Percentiles rank a stretch among this genome's conserved stretches.
Evolutionary conservation across 1,140 invertebrate species (phyloP).

Genomic region (Bombyx mandarina): DNA sequence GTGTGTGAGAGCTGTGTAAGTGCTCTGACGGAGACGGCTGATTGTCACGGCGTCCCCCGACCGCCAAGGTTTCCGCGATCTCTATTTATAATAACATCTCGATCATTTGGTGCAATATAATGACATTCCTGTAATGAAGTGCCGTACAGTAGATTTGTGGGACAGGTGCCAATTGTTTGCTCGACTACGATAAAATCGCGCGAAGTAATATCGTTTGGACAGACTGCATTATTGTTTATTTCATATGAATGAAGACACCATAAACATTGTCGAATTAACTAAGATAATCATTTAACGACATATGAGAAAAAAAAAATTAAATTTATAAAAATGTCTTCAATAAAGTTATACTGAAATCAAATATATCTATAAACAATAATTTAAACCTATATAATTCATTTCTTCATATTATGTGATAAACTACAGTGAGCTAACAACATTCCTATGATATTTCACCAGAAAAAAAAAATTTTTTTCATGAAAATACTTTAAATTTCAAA

Average conservation of each 20-base stretch:
- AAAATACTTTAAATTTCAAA: too few species aligned
- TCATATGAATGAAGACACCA: slow-evolving; percentile 5
- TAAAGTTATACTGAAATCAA: too few species aligned
- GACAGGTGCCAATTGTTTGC: slow-evolving; percentile 66
- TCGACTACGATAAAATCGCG: slow-evolving; percentile 47
- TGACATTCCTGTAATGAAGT: slow-evolving; percentile 68
- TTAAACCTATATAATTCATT: too few species aligned
- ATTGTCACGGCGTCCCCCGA: slow-evolving; percentile 38
- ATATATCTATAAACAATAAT: too few species aligned
- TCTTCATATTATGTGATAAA: too few species aligned
- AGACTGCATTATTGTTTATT: slow-evolving; percentile 45
- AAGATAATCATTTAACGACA: too few species aligned
- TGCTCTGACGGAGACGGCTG: slow-evolving; percentile 20
- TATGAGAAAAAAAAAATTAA: too few species aligned
- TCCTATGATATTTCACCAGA: too few species aligned
- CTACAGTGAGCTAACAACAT: too few species aligned
- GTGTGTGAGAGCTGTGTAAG: slow-evolving; percentile 25
- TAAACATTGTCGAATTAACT: background rate
- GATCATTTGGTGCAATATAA: slow-evolving; percentile 64
- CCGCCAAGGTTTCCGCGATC: slow-evolving; percentile 56
- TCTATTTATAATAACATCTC: slow-evolving; percentile 67
- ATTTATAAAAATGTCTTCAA: too few species aligned
- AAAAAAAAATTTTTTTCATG: too few species aligned
- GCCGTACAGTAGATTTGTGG: slow-evolving; percentile 58
- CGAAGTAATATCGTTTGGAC: slow-evolving; percentile 55